Base-by-base conservation (phyloP, 2,797 vertebrate species). In the Typhlichthys eigenmanni region DNA sequence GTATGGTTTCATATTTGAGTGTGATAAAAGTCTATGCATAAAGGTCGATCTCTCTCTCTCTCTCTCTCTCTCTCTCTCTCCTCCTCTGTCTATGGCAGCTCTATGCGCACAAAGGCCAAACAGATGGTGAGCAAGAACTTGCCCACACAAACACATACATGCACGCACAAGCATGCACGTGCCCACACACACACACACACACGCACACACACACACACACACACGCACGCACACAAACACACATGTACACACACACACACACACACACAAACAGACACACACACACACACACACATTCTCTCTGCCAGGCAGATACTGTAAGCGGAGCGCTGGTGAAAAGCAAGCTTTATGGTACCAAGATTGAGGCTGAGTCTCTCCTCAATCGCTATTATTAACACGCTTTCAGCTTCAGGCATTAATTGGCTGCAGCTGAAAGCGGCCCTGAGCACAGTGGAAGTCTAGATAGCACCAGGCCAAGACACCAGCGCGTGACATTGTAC, bases 331-430 rank as follows among this genome's bases (percentile, higher is more conserved):
- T 52, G n/a, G 56, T 62, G 71, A 69, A 71, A 75, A 82, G 58
- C 55, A 64, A 71, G 48, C 54, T 69, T 62, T 63, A 60, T 56
- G 69, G 50, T 77, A 75, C 71, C 69, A 72, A 79, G 71, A 53
- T 75, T 80, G 69, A 80, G 78, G 46, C 71, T 63, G 51, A 78
- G 76, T 84, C 76, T 75, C 60, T 81, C 76, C 83, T 85, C 81
- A 82, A 69, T 74, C 75, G 77, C 79, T 77, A 66, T 65, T 75
- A 72, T 74, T 75, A 78, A 85, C 75, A 81, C 67, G 70, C 10
- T 14, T 76, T 79, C 78, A 73, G 79, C 83, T 85, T 71, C 72
- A 82, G 68, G 77, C 68, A 87, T 87, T 89, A 85, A 87, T 86
- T 83, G 63, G 55, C 46, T 65, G 73, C 13, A 62, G 50, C 56